Base-by-base conservation (phyloP, 2,113 vertebrate species). In the Rousettus leschenaultii region DNA sequence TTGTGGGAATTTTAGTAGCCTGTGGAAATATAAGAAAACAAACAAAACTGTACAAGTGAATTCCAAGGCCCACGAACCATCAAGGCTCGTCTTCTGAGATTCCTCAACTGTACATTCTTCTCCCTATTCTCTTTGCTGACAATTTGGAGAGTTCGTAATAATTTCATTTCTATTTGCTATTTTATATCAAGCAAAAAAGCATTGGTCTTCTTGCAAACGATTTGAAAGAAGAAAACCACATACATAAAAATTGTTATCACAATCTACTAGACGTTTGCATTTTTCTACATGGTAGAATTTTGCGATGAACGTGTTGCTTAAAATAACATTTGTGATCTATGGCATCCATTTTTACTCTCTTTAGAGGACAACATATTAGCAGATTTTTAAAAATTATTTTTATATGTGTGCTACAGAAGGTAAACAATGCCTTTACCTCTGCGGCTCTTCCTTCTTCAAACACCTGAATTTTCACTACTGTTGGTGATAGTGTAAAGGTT, bases 1-100 rank as follows among this genome's bases (percentile, higher is more conserved):
- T 95, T 97, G 95, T 73, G 95, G 82, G 77, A 93, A 95, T 78
- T 97, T 66, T 19, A 59, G 55, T 80, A 86, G 90, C 57, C 85
- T 73, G 22, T 88, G 65, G 78, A 96, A 89, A 91, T 96, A 26
- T 75, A 89, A 91, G 57, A 93, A 95, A 83, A 74, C 43, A 94
- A 91, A 93, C 71, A 82, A 45, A 94, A 86, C 83, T 87, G 21
- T 66, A 82, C 80, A 96, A 94, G 79, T 71, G 51, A 45, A 43
- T 84, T 88, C n/a, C 8, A 79, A 88, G 43, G 4, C 70, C 35
- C 8, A 79, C n/a, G 3, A 43, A 40, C 57, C 15, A 33, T 94
- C 59, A 38, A 86, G 28, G 15, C 85, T 91, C 59, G 63, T 94
- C 63, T 66, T 93, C 66, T 77, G 59, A 86, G 59, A 73, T 91